Base-by-base conservation (phyloP, 2,888 invertebrate species). In the Actias luna region DNA sequence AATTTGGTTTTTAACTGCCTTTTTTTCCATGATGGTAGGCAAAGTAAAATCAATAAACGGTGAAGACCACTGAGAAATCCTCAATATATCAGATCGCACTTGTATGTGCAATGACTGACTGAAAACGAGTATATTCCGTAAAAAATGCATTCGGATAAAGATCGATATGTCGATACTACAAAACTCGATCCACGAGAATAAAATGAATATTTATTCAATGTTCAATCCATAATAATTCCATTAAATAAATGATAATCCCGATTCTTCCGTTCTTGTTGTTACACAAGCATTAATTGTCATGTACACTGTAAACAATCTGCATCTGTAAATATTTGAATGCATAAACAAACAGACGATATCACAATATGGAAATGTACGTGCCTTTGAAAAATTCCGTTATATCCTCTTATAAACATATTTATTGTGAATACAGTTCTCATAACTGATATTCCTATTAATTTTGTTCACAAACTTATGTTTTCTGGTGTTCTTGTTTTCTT, bases 271-370 rank as follows among this genome's bases (percentile, higher is more conserved):
- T 55, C 55, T 1, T 25, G 25, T 55, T 29, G 29, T 16, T 16
- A 55, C 55, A n/a, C 55, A 1, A 16, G 29, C n/a, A 29, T 29
- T 55, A 50, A 12, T 50, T 29, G 2, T 29, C 29, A 7, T 55
- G 16, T 29, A n/a, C 55, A 55, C 1, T 29, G 29, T 55, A 55
- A 55, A 55, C 55, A 55, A 29, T 27, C 52, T 5, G 16, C 16
- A 52, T 46, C 18, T 22, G 25, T 55, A 29, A 29, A 29, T 55
- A 55, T 55, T 29, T 55, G 55, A 50, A 55, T 55, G 55, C 27
- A 55, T 55, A 29, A 25, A 27, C 27, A 52, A 52, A 55, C 55
- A 55, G 29, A 55, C 55, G 7, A 55, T 29, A 55, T 55, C 55
- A 25, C 46, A 22, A 14, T 55, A 29, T n/a, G 29, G 55, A 55